phyloP scores from a whole-genome alignment of 1,140 invertebrate genomes.

The Drosophila arizonae region DNA sequence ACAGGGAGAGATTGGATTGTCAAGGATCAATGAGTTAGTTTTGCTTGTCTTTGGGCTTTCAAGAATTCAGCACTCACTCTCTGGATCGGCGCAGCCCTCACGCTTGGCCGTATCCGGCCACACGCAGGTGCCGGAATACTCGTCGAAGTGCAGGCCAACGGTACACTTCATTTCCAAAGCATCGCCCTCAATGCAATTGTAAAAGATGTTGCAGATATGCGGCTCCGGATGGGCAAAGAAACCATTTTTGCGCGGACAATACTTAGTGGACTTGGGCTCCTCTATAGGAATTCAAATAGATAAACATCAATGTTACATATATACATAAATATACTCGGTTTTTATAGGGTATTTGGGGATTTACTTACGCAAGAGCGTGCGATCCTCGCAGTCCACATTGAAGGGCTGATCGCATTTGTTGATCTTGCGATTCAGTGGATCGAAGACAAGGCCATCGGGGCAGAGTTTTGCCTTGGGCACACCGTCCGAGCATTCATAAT shows the following conservation, averaged over 20 bases:
- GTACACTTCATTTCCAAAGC: constrained; percentile 91
- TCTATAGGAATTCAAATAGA: constrained; percentile 84
- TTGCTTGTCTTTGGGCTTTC: too few species aligned
- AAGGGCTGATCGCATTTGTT: constrained; percentile 96
- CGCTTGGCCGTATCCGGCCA: constrained; percentile 93
- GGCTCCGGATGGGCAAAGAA: constrained; percentile 94
- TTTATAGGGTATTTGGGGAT: not conserved
- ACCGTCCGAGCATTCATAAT: constrained; percentile 90
- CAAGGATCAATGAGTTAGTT: not conserved
- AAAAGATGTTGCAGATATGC: constrained; percentile 92
- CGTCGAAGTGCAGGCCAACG: constrained; percentile 93
- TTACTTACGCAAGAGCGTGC: constrained; percentile 93
- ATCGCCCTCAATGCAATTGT: constrained; percentile 94
- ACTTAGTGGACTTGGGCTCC: constrained; percentile 87
- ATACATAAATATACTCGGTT: not conserved
- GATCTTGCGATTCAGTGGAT: constrained; percentile 90
- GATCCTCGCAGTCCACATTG: constrained; percentile 93
- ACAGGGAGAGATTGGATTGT: too few species aligned
- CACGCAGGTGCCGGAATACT: constrained; percentile 91
- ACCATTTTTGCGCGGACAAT: constrained; percentile 92
- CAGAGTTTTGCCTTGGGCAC: constrained; percentile 89
- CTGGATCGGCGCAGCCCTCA: constrained; percentile 86
- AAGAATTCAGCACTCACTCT: constrained; percentile 45
- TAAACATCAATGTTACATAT: not conserved
- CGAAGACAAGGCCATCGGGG: constrained; percentile 93